Evolutionary conservation across 2,888 invertebrate species (phyloP).

Genomic region (Melipona beecheii): DNA sequence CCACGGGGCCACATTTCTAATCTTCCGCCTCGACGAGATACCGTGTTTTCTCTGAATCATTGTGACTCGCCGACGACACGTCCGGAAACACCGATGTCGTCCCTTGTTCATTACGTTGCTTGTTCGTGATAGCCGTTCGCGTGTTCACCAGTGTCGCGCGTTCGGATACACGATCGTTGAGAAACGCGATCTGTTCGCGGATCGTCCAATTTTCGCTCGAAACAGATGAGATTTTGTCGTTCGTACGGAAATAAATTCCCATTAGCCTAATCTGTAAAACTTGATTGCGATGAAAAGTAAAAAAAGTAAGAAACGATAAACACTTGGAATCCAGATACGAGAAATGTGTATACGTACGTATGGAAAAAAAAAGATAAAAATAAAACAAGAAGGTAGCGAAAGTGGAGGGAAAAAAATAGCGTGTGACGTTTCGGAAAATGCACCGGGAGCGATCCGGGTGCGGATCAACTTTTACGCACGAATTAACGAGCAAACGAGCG

Average conservation of each 20-base stretch:
- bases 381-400: neutral
- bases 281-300: too few relatives aligned
- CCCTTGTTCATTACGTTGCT: neutral
- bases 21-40: conserved; percentile 35
- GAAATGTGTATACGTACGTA: too few relatives aligned
- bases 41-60: conserved; percentile 20
- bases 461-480: conserved; percentile 58
- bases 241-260: too few relatives aligned
- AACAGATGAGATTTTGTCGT: too few relatives aligned
- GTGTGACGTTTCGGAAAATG: neutral
- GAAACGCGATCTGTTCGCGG: conserved; percentile 29
- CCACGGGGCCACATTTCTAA: conserved; percentile 27
- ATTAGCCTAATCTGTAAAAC: too few relatives aligned
- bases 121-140: conserved; percentile 6
- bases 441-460: conserved; percentile 17
- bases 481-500: conserved; percentile 60
- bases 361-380: neutral
- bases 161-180: neutral
- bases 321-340: neutral
- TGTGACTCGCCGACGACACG: neutral
- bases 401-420: neutral
- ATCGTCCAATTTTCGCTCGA: neutral
- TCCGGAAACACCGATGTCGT: neutral
- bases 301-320: too few relatives aligned
- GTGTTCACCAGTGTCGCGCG: neutral